Conservation (phyloP, 2,113 vertebrate genomes). For the Rostratula benghalensis region DNA sequence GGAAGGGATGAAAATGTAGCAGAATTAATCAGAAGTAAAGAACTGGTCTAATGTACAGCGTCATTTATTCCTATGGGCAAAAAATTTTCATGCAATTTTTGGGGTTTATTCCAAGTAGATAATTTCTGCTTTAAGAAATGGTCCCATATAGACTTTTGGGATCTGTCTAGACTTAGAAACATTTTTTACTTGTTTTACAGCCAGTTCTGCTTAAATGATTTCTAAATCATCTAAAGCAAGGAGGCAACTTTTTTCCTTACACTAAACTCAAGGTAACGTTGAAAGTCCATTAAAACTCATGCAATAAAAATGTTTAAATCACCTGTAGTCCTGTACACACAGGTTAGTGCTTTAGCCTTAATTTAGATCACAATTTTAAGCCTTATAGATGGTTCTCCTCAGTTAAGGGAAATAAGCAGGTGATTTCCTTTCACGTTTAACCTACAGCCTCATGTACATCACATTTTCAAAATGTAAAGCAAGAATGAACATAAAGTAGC, state of each 20-base stretch:
- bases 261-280: conserved; percentile 11
- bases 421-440: neutral
- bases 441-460: neutral
- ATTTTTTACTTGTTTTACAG: conserved; percentile 16
- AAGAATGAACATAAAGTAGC: neutral
- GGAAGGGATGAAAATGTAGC: neutral
- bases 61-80: neutral
- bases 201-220: neutral
- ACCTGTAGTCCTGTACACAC: neutral
- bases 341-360: neutral
- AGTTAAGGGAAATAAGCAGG: neutral
- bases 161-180: neutral
- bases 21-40: neutral
- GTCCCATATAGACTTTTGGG: conserved; percentile 5
- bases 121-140: neutral
- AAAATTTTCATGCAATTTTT: neutral
- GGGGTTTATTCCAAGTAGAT: neutral
- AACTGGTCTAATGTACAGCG: neutral
- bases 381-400: neutral
- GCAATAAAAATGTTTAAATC: neutral
- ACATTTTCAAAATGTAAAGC: neutral
- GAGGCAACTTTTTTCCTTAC: neutral
- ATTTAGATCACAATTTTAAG: neutral
- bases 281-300: neutral
- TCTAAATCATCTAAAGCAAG: neutral